Percentiles rank a stretch among this genome's conserved stretches.
Conservation (phyloP, 2,113 vertebrate genomes). For the Upupa epops region DNA sequence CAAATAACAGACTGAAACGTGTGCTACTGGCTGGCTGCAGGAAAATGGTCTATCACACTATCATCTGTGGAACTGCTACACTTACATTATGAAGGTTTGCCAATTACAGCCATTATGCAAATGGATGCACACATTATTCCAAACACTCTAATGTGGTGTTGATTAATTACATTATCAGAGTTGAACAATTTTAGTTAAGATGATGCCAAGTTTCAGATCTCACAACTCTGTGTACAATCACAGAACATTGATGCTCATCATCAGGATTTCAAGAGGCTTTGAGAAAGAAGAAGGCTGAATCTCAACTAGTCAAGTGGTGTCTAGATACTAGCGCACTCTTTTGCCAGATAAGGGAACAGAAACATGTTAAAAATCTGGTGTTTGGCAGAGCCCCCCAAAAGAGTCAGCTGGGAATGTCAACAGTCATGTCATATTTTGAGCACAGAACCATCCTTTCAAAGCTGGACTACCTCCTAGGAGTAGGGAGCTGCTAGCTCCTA, state of each 20-base stretch:
- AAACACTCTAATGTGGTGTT: slow-evolving; percentile 57
- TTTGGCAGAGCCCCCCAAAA: not conserved
- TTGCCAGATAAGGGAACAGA: not conserved
- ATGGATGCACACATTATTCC: slow-evolving; percentile 65
- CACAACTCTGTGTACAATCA: not conserved
- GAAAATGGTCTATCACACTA: slow-evolving; percentile 3
- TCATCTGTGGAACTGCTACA: slow-evolving; percentile 13
- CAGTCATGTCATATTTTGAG: not conserved
- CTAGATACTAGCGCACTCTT: not conserved
- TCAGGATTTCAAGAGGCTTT: not conserved
- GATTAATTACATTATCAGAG: slow-evolving; percentile 72
- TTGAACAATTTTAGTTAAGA: slow-evolving; percentile 57
- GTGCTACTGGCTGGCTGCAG: not conserved
- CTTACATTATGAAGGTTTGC: slow-evolving; percentile 33
- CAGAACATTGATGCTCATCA: not conserved
- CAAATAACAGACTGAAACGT: slow-evolving; percentile 28
- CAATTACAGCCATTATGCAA: slow-evolving; percentile 68
- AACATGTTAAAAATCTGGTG: not conserved
- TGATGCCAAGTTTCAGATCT: slow-evolving; percentile 48
- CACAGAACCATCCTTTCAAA: not conserved
- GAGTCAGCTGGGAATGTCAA: not conserved
- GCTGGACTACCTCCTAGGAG: not conserved
- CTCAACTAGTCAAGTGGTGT: not conserved
- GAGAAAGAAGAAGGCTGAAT: not conserved
- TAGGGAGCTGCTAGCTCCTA: not conserved